Conservation (phyloP, 2,113 vertebrate genomes). For the Micronisus gabar region DNA sequence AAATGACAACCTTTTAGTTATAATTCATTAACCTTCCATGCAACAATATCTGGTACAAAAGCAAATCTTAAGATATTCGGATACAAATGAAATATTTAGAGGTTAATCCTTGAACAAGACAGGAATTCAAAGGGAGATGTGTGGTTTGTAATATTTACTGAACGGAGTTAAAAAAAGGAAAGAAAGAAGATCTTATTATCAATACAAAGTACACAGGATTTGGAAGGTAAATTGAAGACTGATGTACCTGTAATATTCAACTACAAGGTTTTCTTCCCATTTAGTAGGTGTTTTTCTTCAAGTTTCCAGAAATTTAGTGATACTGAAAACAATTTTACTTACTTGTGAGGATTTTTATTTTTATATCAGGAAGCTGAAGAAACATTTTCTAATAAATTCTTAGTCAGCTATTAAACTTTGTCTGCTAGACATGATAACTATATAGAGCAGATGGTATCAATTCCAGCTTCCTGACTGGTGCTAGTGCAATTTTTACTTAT, state of each 20-base stretch:
- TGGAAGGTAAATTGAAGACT: neutral
- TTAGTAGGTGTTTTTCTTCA: neutral
- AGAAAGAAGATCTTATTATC: neutral
- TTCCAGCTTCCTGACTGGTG: neutral
- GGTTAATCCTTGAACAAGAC: constrained; percentile 12
- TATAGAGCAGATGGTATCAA: neutral
- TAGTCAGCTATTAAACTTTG: neutral
- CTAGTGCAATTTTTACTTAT: neutral
- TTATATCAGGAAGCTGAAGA: neutral
- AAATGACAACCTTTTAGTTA: constrained; percentile 61
- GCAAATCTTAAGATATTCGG: neutral
- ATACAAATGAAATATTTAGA: constrained; percentile 30
- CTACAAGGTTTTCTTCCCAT: neutral
- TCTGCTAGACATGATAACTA: neutral
- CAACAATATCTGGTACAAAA: neutral
- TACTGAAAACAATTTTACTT: neutral
- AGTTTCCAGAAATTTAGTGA: neutral
- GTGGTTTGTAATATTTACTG: neutral
- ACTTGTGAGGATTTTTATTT: neutral
- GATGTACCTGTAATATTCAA: neutral
- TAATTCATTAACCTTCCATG: constrained; percentile 38
- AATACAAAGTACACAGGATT: neutral
- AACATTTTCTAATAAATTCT: neutral
- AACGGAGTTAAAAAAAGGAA: neutral
- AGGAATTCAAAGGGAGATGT: neutral